These are phyloP conservation scores for Aphrocallistes beatrix DNA, from an alignment of 37 sponge, comb jelly and placozoan species.

Conservation along the genomic window DNA sequence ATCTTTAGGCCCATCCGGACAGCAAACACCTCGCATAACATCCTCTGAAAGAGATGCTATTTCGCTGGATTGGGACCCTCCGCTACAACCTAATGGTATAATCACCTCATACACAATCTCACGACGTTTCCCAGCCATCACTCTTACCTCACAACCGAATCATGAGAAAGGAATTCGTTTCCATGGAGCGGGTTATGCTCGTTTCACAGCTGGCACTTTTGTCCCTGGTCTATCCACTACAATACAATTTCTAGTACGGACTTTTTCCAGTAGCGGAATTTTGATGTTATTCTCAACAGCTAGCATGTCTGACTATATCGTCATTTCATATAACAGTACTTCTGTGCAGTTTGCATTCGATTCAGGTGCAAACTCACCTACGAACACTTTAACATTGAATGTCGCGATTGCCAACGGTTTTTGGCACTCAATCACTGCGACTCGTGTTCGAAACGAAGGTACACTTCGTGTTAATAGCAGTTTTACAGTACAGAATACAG, in stretches of 20 bases:
- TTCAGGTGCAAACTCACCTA: background rate
- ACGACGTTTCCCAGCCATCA: background rate
- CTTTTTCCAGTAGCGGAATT: background rate
- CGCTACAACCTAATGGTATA: background rate
- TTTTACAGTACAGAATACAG: background rate
- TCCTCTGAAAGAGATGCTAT: background rate
- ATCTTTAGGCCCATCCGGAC: background rate
- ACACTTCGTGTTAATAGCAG: background rate
- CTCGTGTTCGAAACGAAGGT: background rate
- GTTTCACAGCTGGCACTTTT: background rate
- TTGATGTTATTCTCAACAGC: background rate
- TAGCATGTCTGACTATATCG: background rate
- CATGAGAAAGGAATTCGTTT: background rate
- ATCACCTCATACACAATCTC: background rate
- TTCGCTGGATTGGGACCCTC: background rate
- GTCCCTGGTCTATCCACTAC: background rate
- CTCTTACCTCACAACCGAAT: background rate
- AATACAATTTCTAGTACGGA: background rate
- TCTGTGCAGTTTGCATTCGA: background rate
- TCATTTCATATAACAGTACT: background rate
- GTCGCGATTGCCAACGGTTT: background rate
- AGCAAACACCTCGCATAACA: background rate
- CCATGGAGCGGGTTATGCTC: background rate
- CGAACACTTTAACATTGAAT: background rate
- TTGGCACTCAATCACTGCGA: background rate